A percentile compares a stretch with the other conserved stretches of the same genome.
Evolutionary conservation across 2,888 invertebrate species (phyloP).

Genomic region (Xanthorhoe designata): DNA sequence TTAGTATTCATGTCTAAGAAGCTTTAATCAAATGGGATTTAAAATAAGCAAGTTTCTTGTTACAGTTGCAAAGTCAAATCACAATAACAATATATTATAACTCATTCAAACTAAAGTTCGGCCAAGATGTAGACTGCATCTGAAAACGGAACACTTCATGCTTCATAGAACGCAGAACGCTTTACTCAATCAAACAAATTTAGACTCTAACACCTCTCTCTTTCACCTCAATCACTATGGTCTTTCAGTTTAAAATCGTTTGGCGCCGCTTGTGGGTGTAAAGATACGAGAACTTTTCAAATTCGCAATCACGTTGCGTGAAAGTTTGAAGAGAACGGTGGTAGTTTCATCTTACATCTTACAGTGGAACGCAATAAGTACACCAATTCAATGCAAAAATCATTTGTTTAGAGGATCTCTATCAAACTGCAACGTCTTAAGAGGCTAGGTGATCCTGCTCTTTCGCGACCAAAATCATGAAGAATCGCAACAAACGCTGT

Average conservation of each 20-base stretch:
- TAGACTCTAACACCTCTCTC: slow-evolving; percentile 1
- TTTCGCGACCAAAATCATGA: too few species aligned
- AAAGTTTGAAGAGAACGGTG: slow-evolving; percentile 67
- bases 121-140: background rate
- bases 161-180: slow-evolving; percentile 1
- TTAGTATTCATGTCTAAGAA: too few species aligned
- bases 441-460: too few species aligned
- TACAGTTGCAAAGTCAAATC: background rate
- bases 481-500: too few species aligned
- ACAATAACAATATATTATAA: background rate
- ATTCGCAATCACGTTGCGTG: slow-evolving; percentile 73
- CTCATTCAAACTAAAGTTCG: background rate
- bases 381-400: slow-evolving; percentile 7
- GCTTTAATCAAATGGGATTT: too few species aligned
- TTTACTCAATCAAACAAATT: slow-evolving; percentile 7
- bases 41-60: too few species aligned
- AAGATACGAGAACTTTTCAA: slow-evolving; percentile 70
- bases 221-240: background rate
- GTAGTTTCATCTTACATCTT: slow-evolving; percentile 55
- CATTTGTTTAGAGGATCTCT: too few species aligned
- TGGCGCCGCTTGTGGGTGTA: slow-evolving; percentile 57
- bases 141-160: background rate
- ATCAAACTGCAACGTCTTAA: too few species aligned
- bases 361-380: slow-evolving; percentile 41
- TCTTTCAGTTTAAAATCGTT: slow-evolving; percentile 25